Percentiles rank a stretch among this genome's conserved stretches.
Conservation (phyloP, 2,113 vertebrate species). For the Tragelaphus scriptus region DNA sequence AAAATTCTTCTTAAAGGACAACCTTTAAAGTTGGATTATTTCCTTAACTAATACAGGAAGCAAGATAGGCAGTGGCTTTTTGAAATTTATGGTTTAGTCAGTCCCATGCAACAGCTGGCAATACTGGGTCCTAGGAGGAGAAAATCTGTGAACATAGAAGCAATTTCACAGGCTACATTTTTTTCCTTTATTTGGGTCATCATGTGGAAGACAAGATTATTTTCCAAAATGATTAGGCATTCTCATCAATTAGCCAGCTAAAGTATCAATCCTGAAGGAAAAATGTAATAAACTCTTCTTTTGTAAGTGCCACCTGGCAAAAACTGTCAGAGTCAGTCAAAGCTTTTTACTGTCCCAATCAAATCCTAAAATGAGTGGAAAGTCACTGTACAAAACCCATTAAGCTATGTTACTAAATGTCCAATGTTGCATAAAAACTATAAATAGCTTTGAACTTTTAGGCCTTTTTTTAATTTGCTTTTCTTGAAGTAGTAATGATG, state of each 20-base stretch:
- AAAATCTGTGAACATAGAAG: not conserved
- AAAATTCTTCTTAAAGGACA: slow-evolving; percentile 20
- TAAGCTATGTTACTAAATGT: slow-evolving; percentile 67
- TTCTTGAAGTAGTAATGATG: slow-evolving; percentile 73
- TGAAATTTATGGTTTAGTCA: not conserved
- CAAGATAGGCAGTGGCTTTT: slow-evolving; percentile 28
- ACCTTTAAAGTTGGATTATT: slow-evolving; percentile 16
- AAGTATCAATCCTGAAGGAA: slow-evolving; percentile 41
- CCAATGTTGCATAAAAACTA: slow-evolving; percentile 75
- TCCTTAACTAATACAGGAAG: slow-evolving; percentile 5
- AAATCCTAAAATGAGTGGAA: slow-evolving; percentile 39
- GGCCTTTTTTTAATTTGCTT: slow-evolving; percentile 67
- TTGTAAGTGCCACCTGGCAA: slow-evolving; percentile 59
- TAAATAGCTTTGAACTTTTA: slow-evolving; percentile 71
- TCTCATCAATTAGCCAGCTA: slow-evolving; percentile 52
- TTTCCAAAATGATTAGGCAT: slow-evolving; percentile 41
- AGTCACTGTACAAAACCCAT: slow-evolving; percentile 69
- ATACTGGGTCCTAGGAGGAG: not conserved
- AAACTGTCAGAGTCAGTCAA: slow-evolving; percentile 27
- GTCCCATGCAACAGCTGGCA: not conserved
- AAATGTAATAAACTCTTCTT: slow-evolving; percentile 51
- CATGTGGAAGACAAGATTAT: slow-evolving; percentile 49
- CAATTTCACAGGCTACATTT: slow-evolving; percentile 2
- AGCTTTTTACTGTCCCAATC: slow-evolving; percentile 33
- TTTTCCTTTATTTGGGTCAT: slow-evolving; percentile 62